Conservation (phyloP, 2,113 vertebrate species). For the Formicarius rufipectus region DNA sequence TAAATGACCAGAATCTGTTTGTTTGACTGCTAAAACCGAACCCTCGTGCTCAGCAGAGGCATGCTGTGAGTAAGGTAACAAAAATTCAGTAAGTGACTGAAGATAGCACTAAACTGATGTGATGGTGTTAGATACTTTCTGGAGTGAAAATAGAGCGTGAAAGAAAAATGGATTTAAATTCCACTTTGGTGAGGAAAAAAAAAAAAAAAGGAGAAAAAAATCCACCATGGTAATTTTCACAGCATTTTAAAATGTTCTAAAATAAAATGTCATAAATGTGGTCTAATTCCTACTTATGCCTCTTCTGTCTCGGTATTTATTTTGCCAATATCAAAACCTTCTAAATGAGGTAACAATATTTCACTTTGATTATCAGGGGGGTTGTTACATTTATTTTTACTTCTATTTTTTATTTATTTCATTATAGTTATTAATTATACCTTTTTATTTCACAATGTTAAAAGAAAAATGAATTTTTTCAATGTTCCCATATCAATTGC, state of each 20-base stretch:
- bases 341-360: neutral
- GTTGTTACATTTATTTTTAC: neutral
- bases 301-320: neutral
- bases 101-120: neutral
- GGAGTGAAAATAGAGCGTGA: neutral
- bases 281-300: neutral
- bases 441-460: neutral
- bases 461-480: neutral
- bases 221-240: neutral
- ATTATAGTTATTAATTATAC: neutral
- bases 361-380: neutral
- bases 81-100: neutral
- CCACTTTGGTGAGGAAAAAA: neutral
- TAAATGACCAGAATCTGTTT: neutral
- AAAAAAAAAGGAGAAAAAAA: neutral
- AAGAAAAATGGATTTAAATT: neutral
- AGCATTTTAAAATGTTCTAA: neutral
- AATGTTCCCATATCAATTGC: neutral
- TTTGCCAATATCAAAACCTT: neutral
- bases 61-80: neutral
- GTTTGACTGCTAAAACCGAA: neutral
- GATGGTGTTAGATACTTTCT: neutral
- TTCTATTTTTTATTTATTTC: neutral
- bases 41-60: neutral
- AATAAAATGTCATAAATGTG: neutral